Percentiles rank a stretch among this genome's conserved stretches.
Evolutionary conservation across 1,140 invertebrate species (phyloP).

Genomic region (Caenorhabditis remanei): DNA sequence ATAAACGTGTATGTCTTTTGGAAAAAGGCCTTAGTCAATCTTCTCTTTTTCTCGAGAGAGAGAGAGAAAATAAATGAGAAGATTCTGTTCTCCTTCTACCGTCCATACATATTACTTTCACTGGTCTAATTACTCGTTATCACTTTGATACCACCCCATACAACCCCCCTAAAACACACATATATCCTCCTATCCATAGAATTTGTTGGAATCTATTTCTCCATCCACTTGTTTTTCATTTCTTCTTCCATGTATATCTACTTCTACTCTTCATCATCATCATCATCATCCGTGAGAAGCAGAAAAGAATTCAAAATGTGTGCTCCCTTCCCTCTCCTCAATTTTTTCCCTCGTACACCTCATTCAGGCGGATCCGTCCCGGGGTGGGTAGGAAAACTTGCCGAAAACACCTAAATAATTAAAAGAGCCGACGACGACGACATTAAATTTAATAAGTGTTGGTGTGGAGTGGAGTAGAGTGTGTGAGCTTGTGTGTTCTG

Average conservation of each 20-base stretch:
- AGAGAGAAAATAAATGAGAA: not conserved
- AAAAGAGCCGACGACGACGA: not conserved
- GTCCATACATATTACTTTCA: conserved; percentile 40
- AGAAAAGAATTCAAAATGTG: not conserved
- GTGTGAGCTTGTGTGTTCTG: conserved; percentile 6
- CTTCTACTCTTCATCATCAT: conserved; percentile 13
- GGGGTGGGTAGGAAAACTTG: not conserved
- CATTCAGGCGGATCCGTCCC: not conserved
- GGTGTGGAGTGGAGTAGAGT: not conserved
- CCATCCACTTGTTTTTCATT: not conserved
- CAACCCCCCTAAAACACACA: not conserved
- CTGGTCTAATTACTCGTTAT: conserved; percentile 53
- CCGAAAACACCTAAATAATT: conserved; percentile 56
- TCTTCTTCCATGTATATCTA: not conserved
- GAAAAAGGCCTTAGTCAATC: not conserved
- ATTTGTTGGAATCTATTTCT: not conserved
- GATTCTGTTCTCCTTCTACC: no score
- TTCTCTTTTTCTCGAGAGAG: not conserved
- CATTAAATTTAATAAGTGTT: conserved; percentile 57
- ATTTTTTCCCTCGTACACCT: conserved; percentile 39
- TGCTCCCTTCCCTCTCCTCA: not conserved
- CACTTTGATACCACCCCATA: not conserved
- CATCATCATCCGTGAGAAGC: conserved; percentile 24
- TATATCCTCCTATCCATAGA: no score
- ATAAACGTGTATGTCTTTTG: conserved; percentile 36